A percentile compares a stretch with the other conserved stretches of the same genome.
phyloP scores from a whole-genome alignment of 92 coral and sea anemone genomes.

The Paramuricea clavata region DNA sequence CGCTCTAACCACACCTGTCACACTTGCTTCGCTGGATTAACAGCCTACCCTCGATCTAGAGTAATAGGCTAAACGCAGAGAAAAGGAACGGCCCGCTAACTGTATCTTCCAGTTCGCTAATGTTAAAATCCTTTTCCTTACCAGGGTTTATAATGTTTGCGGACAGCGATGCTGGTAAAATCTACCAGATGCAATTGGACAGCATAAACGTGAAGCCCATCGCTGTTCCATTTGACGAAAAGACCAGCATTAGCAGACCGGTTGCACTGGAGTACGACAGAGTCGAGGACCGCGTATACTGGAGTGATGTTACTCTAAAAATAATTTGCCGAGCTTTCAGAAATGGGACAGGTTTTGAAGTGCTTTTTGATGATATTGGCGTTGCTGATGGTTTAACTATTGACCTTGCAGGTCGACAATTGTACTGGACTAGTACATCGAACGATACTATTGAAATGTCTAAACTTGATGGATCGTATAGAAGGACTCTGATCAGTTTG shows the following conservation, averaged over 20 bases:
- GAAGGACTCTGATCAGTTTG: constrained; percentile 39
- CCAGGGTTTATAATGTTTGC: constrained; percentile 69
- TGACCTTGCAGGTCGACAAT: constrained; percentile 58
- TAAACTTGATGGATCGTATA: constrained; percentile 51
- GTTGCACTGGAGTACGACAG: constrained; percentile 74
- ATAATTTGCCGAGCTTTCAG: constrained; percentile 70
- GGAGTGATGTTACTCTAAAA: constrained; percentile 64
- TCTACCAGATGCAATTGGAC: constrained; percentile 31
- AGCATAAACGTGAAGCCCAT: constrained; percentile 2
- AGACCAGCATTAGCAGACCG: constrained; percentile 42
- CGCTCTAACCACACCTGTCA: too few relatives aligned
- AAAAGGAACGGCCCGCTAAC: background rate
- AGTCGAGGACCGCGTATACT: constrained; percentile 68
- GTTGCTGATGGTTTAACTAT: constrained; percentile 65
- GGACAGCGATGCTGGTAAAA: constrained; percentile 51
- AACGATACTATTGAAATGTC: constrained; percentile 52
- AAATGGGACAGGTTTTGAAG: constrained; percentile 64
- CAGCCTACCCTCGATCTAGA: too few relatives aligned
- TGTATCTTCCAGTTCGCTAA: too few relatives aligned
- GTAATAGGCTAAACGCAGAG: background rate
- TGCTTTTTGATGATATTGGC: constrained; percentile 42
- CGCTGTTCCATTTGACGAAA: constrained; percentile 27
- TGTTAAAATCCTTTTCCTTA: background rate
- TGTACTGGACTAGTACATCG: constrained; percentile 62
- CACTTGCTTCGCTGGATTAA: too few relatives aligned